Evolutionary conservation across 2,113 vertebrate genomes (phyloP).

Genomic region (Meles meles): DNA sequence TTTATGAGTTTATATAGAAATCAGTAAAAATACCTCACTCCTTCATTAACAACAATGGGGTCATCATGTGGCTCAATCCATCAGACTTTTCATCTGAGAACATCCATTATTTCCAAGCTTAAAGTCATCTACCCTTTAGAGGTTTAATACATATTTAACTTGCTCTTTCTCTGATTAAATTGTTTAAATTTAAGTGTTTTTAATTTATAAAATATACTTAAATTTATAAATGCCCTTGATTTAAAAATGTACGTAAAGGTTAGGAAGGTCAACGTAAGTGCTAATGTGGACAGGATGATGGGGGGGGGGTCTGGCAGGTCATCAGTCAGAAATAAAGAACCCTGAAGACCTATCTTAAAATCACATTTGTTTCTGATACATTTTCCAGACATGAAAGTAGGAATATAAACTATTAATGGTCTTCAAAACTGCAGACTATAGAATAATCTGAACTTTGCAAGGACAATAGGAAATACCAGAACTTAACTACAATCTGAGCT

Average conservation of each 20-base stretch:
- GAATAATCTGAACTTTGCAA: neutral
- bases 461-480: neutral
- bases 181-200: neutral
- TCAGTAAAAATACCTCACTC: neutral
- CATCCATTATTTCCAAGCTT: neutral
- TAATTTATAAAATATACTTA: neutral
- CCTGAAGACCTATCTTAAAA: neutral
- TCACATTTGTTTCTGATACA: neutral
- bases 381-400: neutral
- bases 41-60: neutral
- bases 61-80: neutral
- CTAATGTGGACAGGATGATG: neutral
- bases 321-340: neutral
- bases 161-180: neutral
- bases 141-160: neutral
- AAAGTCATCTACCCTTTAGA: neutral
- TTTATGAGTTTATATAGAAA: neutral
- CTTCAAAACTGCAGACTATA: neutral
- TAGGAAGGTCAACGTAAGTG: neutral
- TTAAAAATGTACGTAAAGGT: neutral
- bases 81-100: neutral
- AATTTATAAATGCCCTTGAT: neutral
- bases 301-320: neutral
- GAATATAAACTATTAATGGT: neutral
- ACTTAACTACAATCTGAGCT: slow-evolving; percentile 19